These are phyloP conservation scores for Stramonita haemastoma DNA, from an alignment of 2,888 invertebrate species.

Conservation along the genomic window DNA sequence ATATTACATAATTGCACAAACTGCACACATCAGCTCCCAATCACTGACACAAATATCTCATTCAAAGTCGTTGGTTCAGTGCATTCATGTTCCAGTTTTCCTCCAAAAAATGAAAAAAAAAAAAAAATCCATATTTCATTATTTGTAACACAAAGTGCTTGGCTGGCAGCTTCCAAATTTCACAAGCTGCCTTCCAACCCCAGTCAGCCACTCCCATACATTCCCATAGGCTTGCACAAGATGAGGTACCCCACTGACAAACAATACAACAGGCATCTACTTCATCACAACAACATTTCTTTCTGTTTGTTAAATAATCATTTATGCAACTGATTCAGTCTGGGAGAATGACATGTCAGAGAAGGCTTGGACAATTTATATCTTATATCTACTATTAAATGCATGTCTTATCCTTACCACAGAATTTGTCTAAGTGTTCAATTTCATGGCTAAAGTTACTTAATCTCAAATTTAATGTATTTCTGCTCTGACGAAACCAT, in stretches of 20 bases:
- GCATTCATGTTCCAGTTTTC: background rate
- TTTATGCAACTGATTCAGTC: too few species aligned
- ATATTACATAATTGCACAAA: slow-evolving; percentile 20
- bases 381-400: too few species aligned
- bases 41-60: background rate
- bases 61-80: background rate
- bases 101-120: background rate
- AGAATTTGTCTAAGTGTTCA: too few species aligned
- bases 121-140: background rate
- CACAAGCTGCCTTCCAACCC: background rate
- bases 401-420: too few species aligned
- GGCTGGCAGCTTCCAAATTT: background rate
- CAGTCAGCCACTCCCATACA: background rate
- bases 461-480: too few species aligned
- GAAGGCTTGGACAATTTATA: too few species aligned
- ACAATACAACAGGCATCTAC: too few species aligned
- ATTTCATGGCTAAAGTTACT: too few species aligned
- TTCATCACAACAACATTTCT: too few species aligned
- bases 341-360: too few species aligned
- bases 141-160: background rate
- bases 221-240: background rate
- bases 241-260: background rate
- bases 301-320: too few species aligned
- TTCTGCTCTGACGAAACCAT: background rate
- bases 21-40: background rate